Evolutionary conservation across 2,888 invertebrate genomes (phyloP).

Genomic region (Laspeyria flexula): DNA sequence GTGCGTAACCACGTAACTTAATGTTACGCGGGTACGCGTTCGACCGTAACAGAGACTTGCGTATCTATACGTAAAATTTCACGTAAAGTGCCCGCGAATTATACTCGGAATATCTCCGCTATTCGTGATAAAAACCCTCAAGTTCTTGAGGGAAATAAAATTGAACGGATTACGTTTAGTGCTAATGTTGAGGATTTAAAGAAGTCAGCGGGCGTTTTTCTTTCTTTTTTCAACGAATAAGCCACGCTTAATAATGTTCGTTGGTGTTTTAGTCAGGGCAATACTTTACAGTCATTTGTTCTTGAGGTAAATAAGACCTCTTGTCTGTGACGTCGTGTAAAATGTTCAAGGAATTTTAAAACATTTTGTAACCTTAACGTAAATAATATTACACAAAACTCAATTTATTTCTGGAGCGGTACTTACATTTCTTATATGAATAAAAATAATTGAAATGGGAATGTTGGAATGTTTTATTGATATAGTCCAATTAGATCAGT

Average conservation of each 20-base stretch:
- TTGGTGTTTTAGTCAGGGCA: conserved; percentile 41
- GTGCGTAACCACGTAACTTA: conserved; percentile 71
- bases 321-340: conserved; percentile 31
- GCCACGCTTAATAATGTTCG: conserved; percentile 35
- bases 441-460: too few species aligned
- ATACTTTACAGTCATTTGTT: conserved; percentile 52
- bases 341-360: conserved; percentile 16
- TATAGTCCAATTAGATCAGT: too few species aligned
- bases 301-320: conserved; percentile 40
- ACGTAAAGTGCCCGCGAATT: conserved; percentile 48
- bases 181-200: conserved; percentile 38
- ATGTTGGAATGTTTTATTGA: too few species aligned
- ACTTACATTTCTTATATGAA: too few species aligned
- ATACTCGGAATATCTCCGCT: conserved; percentile 24
- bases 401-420: too few species aligned
- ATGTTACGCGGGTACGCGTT: conserved; percentile 53
- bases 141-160: conserved; percentile 47
- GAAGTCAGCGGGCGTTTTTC: conserved; percentile 40
- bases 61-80: conserved; percentile 45
- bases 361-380: neutral
- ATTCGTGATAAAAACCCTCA: conserved; percentile 39
- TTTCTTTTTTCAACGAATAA: conserved; percentile 32
- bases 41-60: conserved; percentile 42
- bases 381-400: too few species aligned
- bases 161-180: conserved; percentile 48